Conservation (phyloP, 92 coral and sea anemone species). For the Galaxea fascicularis region DNA sequence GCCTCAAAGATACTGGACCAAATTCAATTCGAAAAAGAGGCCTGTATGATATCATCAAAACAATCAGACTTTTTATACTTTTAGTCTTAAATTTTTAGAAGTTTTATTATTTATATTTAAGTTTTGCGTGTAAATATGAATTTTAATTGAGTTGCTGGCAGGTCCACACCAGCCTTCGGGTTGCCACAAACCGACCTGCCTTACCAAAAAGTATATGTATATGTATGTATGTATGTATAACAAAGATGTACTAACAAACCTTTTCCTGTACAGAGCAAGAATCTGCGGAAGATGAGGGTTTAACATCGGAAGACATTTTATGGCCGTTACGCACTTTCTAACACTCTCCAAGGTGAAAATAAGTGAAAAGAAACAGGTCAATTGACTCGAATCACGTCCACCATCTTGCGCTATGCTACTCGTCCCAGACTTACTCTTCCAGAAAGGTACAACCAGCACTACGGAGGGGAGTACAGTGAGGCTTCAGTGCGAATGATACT, state of each 20-base stretch:
- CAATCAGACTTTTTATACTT: too few relatives aligned
- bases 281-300: neutral
- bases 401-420: neutral
- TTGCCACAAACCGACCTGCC: too few relatives aligned
- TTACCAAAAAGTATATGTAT: neutral
- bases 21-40: too few relatives aligned
- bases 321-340: neutral
- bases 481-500: too few relatives aligned
- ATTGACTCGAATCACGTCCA: neutral
- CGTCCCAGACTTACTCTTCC: neutral
- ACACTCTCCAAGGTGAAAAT: too few relatives aligned
- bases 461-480: neutral
- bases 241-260: neutral
- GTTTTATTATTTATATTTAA: too few relatives aligned
- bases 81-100: too few relatives aligned
- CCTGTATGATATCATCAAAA: too few relatives aligned
- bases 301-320: neutral
- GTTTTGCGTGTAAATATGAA: too few relatives aligned
- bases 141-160: too few relatives aligned
- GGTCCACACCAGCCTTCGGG: too few relatives aligned
- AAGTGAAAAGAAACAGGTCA: too few relatives aligned
- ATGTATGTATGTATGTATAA: neutral
- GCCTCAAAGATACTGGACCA: neutral
- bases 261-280: conserved; percentile 13
- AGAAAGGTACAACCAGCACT: neutral